Evolutionary conservation across 2,888 invertebrate genomes (phyloP).

Genomic region (Lycaena phlaeas): DNA sequence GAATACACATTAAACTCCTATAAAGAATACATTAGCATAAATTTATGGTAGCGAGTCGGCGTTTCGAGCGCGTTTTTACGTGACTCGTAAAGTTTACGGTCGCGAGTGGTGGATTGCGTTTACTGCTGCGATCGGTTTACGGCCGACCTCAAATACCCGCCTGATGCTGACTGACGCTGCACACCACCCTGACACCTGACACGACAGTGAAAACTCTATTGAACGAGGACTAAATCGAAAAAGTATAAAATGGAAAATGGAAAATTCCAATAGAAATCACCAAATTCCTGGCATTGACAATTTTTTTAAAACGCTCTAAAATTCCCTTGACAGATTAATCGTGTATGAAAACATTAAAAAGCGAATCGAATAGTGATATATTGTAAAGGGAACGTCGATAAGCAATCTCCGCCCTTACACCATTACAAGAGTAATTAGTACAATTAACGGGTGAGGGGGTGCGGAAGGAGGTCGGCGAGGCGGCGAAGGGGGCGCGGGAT

Average conservation of each 20-base stretch:
- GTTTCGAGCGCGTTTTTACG: conserved; percentile 72
- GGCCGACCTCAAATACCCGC: conserved; percentile 70
- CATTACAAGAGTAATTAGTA: conserved; percentile 73
- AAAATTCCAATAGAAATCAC: conserved; percentile 1
- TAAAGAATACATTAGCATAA: conserved; percentile 74
- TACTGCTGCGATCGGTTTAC: conserved; percentile 71
- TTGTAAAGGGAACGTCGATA: conserved; percentile 51
- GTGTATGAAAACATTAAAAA: not conserved
- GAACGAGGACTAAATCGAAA: too few species aligned
- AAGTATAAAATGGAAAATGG: too few species aligned
- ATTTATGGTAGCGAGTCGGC: conserved; percentile 71
- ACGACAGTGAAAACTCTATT: not conserved
- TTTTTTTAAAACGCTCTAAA: too few species aligned
- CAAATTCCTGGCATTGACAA: too few species aligned
- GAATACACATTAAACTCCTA: conserved; percentile 73
- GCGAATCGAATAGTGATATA: not conserved
- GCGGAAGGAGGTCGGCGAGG: conserved; percentile 24
- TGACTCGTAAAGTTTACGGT: conserved; percentile 73
- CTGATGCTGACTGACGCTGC: conserved; percentile 43
- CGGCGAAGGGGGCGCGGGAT: conserved; percentile 41
- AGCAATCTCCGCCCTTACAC: conserved; percentile 68
- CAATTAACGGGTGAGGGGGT: conserved; percentile 61
- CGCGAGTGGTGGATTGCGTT: conserved; percentile 72
- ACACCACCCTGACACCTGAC: conserved; percentile 10
- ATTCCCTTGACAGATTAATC: too few species aligned